Evolutionary conservation across 1,140 invertebrate genomes (phyloP).

Genomic region (Diploscapter pachys): DNA sequence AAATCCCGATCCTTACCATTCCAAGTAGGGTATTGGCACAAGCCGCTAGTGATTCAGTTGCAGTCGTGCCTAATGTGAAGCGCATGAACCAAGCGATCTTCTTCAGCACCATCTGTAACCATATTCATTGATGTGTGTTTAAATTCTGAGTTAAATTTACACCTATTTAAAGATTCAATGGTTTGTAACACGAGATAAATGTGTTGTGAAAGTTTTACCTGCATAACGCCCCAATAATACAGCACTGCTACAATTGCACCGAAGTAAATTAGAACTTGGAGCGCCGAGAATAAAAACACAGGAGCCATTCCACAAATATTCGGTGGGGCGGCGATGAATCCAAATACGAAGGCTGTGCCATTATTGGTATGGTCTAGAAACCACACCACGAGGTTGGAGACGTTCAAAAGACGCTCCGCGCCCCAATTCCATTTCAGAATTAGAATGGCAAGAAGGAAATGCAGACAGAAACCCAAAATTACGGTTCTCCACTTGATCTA

Average conservation of each 20-base stretch:
- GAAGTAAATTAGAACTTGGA: constrained; percentile 58
- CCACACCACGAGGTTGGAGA: constrained; percentile 63
- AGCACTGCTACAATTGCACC: constrained; percentile 70
- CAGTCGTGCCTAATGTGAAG: constrained; percentile 74
- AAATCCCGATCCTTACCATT: no score
- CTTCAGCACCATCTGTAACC: no score
- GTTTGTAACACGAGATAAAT: constrained; percentile 22
- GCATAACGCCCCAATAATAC: constrained; percentile 82
- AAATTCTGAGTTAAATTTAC: no score
- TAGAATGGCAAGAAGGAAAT: constrained; percentile 80
- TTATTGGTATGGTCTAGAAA: constrained; percentile 76
- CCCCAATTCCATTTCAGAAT: constrained; percentile 80
- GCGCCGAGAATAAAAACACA: constrained; percentile 66
- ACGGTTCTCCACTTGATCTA: constrained; percentile 75
- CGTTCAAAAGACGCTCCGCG: constrained; percentile 68
- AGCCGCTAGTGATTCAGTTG: constrained; percentile 84
- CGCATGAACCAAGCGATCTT: neutral
- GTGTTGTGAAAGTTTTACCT: constrained; percentile 62
- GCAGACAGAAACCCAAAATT: constrained; percentile 74
- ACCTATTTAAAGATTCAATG: constrained; percentile 40
- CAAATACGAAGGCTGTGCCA: constrained; percentile 82
- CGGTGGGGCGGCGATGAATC: constrained; percentile 62
- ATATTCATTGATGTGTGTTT: no score
- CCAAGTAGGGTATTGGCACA: constrained; percentile 85
- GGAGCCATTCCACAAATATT: constrained; percentile 70